Evolutionary conservation across 2,113 vertebrate species (phyloP), one percentile per base, ranked within the genome.

Genomic region (Thymallus thymallus): DNA sequence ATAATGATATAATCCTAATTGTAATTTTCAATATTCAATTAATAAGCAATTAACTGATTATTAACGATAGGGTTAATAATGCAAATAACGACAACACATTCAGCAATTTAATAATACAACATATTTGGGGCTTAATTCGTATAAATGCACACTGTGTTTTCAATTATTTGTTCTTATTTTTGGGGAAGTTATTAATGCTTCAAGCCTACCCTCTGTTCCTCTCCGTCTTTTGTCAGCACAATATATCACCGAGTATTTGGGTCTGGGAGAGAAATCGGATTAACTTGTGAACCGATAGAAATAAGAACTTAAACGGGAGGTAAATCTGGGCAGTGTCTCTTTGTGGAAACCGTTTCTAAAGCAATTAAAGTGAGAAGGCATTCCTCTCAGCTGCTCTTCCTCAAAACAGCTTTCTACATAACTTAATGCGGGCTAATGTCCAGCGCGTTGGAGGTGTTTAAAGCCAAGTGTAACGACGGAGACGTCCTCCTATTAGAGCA

Each of bases 261-360:
- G 79, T 77, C 81, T 71, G 68, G 77, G 88, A 92, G 88, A 90
- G 84, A 91, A 93, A 93, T 93, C 88, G 94, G 95, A 96, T 96
- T 96, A 95, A 96, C 94, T 96, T 96, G 94, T 96, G 95, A 96
- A 95, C 95, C 91, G 94, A 94, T 94, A 93, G 94, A 96, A 95
- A 94, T 95, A 94, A 95, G 94, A 94, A 94, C 90, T 95, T 95
- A 95, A 96, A 95, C 93, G 95, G 94, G 93, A 95, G 93, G 93
- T 94, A 95, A 95, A 95, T 95, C 94, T 95, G 94, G 87, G 88
- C 93, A 94, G 91, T 93, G 93, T 93, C 93, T 95, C 94, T 95
- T 96, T 95, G 95, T 96, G 94, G 93, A 90, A 91, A 95, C 90
- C 94, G 92, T 94, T 94, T 94, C 94, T 95, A 95, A 96, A 95